Base-by-base conservation (phyloP, 2,113 vertebrate species). In the Scopus umbretta region DNA sequence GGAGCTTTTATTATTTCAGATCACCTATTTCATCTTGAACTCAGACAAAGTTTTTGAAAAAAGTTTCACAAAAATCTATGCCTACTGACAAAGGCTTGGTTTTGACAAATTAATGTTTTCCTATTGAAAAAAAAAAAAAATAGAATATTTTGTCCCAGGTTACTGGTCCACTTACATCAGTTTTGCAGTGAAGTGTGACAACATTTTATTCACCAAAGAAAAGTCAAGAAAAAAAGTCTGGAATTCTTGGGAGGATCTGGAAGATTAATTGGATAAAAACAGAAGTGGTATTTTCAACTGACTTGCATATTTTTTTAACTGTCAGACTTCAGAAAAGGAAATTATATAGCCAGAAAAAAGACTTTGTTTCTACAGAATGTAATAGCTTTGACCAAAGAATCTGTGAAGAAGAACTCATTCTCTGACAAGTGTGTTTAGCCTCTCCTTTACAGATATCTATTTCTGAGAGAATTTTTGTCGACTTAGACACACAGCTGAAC, bases 401-500 rank as follows among this genome's bases (percentile, higher is more conserved):
- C 50, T 80, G 12, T 52, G n/a, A 66, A 94, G 65, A 88, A 2
- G 2, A 92, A 68, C 59, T 91, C 30, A 79, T 70, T 76, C 75
- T 93, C 43, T 96, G 82, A 74, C 74, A 78, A 95, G 38, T 36
- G 36, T 56, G 72, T 81, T 93, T 59, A 74, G 67, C 63, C 70
- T 86, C 82, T 93, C 72, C n/a, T 92, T 96, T 86, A 95, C 76
- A 85, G 45, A 74, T 91, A 71, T 73, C 61, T 55, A 71, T 59
- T 72, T 96, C 45, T 52, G 20, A 53, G 34, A 62, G 2, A 65
- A 16, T 8, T 25, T 91, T 86, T 86, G 30, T 71, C 7, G 9
- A 2, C 19, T 80, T 80, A 76, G 27, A 34, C 11, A 12, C 18
- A 18, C 12, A 27, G 11, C 9, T 61, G 20, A 78, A 52, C 30